These are phyloP conservation scores for Thamnaconus septentrionalis DNA, from an alignment of 2,113 vertebrate species.

Conservation along the genomic window DNA sequence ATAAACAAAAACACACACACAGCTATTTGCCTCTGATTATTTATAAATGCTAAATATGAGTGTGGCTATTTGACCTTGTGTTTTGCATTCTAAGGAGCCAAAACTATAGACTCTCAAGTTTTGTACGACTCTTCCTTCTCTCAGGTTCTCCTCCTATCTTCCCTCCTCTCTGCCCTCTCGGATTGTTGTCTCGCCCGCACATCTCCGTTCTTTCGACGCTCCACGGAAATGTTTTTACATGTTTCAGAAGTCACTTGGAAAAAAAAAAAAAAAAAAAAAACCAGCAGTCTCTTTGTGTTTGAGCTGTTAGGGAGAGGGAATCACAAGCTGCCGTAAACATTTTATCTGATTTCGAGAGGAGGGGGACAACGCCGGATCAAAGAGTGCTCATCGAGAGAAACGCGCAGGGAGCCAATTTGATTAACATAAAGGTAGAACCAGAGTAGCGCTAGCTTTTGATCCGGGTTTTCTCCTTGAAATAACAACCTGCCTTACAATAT, in stretches of 20 bases:
- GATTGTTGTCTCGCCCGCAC: neutral
- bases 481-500: slow-evolving; percentile 19
- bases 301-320: slow-evolving; percentile 29
- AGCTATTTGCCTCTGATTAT: too few species aligned
- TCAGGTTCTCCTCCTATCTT: slow-evolving; percentile 1
- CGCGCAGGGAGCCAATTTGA: slow-evolving; percentile 38
- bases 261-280: neutral
- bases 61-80: too few species aligned
- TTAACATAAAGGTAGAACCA: slow-evolving; percentile 58
- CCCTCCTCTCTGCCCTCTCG: neutral
- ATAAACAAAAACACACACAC: too few species aligned
- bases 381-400: slow-evolving; percentile 33
- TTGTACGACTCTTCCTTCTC: neutral
- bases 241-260: slow-evolving; percentile 36
- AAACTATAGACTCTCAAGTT: too few species aligned
- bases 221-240: neutral
- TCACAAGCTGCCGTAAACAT: slow-evolving; percentile 38
- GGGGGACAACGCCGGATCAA: slow-evolving; percentile 48
- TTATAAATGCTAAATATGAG: too few species aligned
- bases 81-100: too few species aligned
- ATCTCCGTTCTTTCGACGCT: neutral
- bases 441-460: slow-evolving; percentile 43
- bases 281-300: slow-evolving; percentile 27
- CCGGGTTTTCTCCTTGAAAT: slow-evolving; percentile 37
- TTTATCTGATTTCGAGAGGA: slow-evolving; percentile 25